Base-by-base conservation (phyloP, 2,888 invertebrate genomes). In the Limnephilus marmoratus region DNA sequence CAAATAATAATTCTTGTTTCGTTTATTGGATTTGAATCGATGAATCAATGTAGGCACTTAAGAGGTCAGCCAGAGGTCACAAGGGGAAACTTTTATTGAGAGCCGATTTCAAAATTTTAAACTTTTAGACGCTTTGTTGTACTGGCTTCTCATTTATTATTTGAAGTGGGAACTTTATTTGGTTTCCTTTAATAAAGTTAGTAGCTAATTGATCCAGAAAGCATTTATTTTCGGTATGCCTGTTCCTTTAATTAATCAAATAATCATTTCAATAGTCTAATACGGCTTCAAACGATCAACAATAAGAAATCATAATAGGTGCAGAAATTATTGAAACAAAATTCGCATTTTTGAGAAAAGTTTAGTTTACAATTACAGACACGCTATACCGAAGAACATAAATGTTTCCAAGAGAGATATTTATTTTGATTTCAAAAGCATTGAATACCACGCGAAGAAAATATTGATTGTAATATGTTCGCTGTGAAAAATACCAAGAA, bases 1-100 rank as follows among this genome's bases (percentile, higher is more conserved):
- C 45, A 49, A 86, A 49, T 86, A 86, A 49, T 86, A 29, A 86
- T 86, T 86, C 86, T 37, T 86, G 86, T 86, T 29, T 37, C 86
- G 49, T 86, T 86, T 68, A 68, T 68, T 68, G 68, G 24, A n/a
- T 45, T 86, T 49, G 86, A 45, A 49, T 45, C 86, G 49, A 86
- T 49, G 86, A 45, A 86, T 24, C 86, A 86, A 86, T 49, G 45
- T 41, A 86, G 34, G 37, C 34, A 37, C 83, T 41, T 83, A 24
- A 37, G 68, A 24, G 68, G 68, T 68, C 83, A 37, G 34, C 83
- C 18, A 37, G 37, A 83, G 68, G 68, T 68, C 68, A n/a, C 9
- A 24, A 68, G 24, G 68, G n/a, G 68, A 68, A 68, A 68, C 68
- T n/a, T 68, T 68, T 24, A 68, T 68, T 24, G n/a, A 68, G 9